Percentiles rank a stretch among this genome's conserved stretches.
phyloP scores from a whole-genome alignment of 2,797 vertebrate species.

The Coregonus suidteri region DNA sequence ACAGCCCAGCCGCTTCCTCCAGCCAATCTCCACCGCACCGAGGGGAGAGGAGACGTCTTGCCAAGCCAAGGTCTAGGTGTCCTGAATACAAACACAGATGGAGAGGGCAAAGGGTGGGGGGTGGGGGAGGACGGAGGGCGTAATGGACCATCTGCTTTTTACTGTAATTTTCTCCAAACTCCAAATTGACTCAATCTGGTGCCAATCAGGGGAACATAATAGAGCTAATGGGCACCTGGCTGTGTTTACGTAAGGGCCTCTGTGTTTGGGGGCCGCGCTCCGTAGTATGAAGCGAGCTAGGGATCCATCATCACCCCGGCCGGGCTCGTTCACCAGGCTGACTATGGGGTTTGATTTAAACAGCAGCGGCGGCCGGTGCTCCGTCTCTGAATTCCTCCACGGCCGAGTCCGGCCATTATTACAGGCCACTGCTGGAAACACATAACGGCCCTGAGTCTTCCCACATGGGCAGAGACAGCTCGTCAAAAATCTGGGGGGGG shows the following conservation, averaged over 20 bases:
- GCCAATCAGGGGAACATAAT: constrained; percentile 18
- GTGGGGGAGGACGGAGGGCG: constrained; percentile 11
- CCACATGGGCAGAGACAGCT: constrained; percentile 66
- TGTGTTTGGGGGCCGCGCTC: not conserved
- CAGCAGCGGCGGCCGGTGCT: constrained; percentile 35
- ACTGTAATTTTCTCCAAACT: constrained; percentile 34
- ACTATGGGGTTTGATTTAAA: constrained; percentile 38
- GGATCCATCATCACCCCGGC: constrained; percentile 35
- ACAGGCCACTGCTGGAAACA: constrained; percentile 20
- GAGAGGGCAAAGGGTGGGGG: not conserved
- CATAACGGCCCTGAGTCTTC: constrained; percentile 50
- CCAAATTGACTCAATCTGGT: constrained; percentile 30
- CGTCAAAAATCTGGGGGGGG: constrained; percentile 48
- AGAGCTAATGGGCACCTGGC: constrained; percentile 15
- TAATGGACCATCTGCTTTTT: constrained; percentile 48
- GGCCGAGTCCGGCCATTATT: constrained; percentile 31
- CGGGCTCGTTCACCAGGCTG: too few relatives aligned
- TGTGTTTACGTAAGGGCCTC: constrained; percentile 38
- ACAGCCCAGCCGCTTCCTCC: constrained; percentile 35
- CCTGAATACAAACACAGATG: constrained; percentile 51
- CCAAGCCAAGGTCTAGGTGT: constrained; percentile 27
- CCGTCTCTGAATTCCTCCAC: constrained; percentile 54
- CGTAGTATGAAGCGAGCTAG: constrained; percentile 27
- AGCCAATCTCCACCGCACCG: constrained; percentile 18
- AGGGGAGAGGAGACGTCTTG: constrained; percentile 1